A percentile compares a stretch with the other conserved stretches of the same genome.
phyloP scores from a whole-genome alignment of 2,113 vertebrate species.

The Gulo gulo region DNA sequence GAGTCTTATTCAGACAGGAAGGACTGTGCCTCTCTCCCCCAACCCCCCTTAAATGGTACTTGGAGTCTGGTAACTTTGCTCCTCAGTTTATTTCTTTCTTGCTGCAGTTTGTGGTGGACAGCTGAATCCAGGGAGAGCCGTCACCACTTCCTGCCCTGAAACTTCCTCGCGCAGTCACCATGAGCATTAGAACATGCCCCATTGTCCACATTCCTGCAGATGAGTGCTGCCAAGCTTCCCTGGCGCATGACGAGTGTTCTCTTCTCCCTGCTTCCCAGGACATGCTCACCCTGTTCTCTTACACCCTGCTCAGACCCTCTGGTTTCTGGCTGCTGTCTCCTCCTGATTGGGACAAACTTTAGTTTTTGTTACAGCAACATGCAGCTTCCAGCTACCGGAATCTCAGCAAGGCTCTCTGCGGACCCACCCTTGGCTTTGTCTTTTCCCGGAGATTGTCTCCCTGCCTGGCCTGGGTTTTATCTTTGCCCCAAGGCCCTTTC shows the following conservation, averaged over 20 bases:
- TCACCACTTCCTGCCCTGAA: not conserved
- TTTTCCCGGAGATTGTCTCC: not conserved
- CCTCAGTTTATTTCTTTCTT: not conserved
- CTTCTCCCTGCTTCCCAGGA: not conserved
- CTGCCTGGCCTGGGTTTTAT: not conserved
- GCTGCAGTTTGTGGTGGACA: not conserved
- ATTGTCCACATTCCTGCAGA: not conserved
- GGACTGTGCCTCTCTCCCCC: not conserved
- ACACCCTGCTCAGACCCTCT: not conserved
- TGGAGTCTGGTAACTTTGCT: not conserved
- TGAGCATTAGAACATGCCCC: not conserved
- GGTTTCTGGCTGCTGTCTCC: not conserved
- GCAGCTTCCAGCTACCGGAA: not conserved
- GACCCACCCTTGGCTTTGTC: not conserved
- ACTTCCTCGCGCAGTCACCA: not conserved
- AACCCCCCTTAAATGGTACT: not conserved
- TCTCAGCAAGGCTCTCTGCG: not conserved
- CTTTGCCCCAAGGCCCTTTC: not conserved
- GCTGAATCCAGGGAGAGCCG: not conserved
- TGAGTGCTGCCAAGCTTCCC: not conserved
- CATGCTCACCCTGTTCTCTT: not conserved
- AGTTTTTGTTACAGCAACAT: not conserved
- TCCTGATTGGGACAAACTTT: not conserved
- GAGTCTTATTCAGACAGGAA: not conserved
- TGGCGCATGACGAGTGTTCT: fast-evolving